Evolutionary conservation across 2,888 invertebrate genomes (phyloP).

Genomic region (Drosophila peninsularis): DNA sequence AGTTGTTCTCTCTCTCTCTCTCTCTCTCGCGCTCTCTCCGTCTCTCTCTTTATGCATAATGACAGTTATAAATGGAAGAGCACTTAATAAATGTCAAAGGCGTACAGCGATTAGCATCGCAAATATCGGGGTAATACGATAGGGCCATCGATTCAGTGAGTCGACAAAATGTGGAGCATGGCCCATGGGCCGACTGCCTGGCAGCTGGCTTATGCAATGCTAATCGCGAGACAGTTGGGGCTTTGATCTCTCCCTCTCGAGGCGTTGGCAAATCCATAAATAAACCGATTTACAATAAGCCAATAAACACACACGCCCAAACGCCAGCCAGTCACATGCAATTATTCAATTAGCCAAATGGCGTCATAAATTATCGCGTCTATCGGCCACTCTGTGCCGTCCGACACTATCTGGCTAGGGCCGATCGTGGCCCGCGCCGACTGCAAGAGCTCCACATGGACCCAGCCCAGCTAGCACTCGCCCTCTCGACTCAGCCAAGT

Average conservation of each 20-base stretch:
- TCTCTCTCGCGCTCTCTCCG: background rate
- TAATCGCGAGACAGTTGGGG: slow-evolving; percentile 7
- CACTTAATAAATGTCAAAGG: slow-evolving; percentile 43
- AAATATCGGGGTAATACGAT: slow-evolving; percentile 55
- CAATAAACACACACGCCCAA: slow-evolving; percentile 52
- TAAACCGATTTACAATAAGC: slow-evolving; percentile 38
- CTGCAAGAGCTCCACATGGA: slow-evolving; percentile 3
- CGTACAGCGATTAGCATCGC: slow-evolving; percentile 48
- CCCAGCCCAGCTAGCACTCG: slow-evolving; percentile 36
- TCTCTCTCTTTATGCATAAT: background rate
- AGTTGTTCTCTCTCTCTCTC: slow-evolving; percentile 10
- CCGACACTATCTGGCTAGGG: slow-evolving; percentile 34
- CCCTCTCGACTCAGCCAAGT: slow-evolving; percentile 58
- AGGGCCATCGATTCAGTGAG: slow-evolving; percentile 51
- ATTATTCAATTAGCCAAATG: slow-evolving; percentile 81
- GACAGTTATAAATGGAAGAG: slow-evolving; percentile 19
- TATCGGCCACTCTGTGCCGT: slow-evolving; percentile 37
- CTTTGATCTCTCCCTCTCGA: slow-evolving; percentile 13
- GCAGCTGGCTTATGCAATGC: slow-evolving; percentile 58
- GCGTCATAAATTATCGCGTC: slow-evolving; percentile 76
- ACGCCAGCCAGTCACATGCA: slow-evolving; percentile 62
- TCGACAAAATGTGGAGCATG: slow-evolving; percentile 47
- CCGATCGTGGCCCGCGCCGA: slow-evolving; percentile 23
- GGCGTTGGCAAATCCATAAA: slow-evolving; percentile 47
- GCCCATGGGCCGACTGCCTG: slow-evolving; percentile 18